These are phyloP conservation scores for Dasyornis broadbenti DNA, from an alignment of 2,113 vertebrate species.

Conservation along the genomic window DNA sequence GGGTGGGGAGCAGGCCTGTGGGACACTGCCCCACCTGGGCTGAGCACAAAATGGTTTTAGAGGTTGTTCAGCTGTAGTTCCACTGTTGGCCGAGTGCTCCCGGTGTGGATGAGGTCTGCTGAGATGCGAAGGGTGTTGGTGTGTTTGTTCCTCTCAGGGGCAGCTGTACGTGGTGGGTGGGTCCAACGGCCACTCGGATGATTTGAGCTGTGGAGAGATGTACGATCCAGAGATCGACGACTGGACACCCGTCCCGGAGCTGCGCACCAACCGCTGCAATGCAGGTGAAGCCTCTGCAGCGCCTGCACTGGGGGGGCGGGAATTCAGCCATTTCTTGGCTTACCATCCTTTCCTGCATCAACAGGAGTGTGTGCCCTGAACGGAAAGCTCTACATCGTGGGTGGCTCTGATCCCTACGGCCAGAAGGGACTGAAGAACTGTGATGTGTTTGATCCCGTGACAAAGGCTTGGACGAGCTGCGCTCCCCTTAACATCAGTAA, in stretches of 20 bases:
- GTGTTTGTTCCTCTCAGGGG: constrained; percentile 69
- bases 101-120: accelerated
- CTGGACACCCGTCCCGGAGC: constrained; percentile 91
- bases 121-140: background rate
- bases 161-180: constrained; percentile 96
- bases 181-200: constrained; percentile 95
- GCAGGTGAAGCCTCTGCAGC: constrained; percentile 74
- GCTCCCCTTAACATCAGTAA: constrained; percentile 93
- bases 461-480: constrained; percentile 90
- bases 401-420: constrained; percentile 95
- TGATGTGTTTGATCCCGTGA: constrained; percentile 91
- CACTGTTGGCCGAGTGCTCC: accelerated
- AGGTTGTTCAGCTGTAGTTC: background rate
- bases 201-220: constrained; percentile 93
- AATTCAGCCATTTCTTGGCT: background rate
- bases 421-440: constrained; percentile 98
- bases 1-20: background rate
- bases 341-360: background rate
- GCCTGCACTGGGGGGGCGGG: accelerated
- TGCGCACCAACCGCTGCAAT: constrained; percentile 96
- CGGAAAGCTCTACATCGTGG: constrained; percentile 91
- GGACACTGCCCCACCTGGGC: background rate
- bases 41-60: background rate
- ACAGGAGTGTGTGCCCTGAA: constrained; percentile 92
- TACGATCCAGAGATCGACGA: constrained; percentile 88